These are phyloP conservation scores for Falcaria lacertinaria DNA, from an alignment of 2,888 invertebrate species.

Conservation along the genomic window DNA sequence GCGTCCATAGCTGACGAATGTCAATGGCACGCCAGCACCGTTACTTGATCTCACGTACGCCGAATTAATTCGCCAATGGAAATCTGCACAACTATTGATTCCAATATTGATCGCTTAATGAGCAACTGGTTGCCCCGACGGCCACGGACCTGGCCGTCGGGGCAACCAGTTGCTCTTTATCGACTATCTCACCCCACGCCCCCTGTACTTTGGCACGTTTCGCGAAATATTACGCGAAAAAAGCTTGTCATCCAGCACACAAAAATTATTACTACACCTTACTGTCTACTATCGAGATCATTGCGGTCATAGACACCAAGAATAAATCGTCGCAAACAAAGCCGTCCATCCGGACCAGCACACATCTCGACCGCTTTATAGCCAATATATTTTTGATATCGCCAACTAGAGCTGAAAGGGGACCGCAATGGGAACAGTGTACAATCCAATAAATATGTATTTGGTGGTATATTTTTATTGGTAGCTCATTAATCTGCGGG, in stretches of 20 bases:
- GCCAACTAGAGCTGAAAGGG: conserved; percentile 39
- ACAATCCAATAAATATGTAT: conserved; percentile 26
- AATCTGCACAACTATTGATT: conserved; percentile 66
- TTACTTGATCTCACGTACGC: conserved; percentile 74
- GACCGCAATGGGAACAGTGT: conserved; percentile 42
- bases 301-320: conserved; percentile 59
- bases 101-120: conserved; percentile 67
- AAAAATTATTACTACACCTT: conserved; percentile 44
- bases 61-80: conserved; percentile 75
- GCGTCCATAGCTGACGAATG: conserved; percentile 68
- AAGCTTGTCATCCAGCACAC: conserved; percentile 32
- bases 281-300: conserved; percentile 48
- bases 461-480: conserved; percentile 45
- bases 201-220: conserved; percentile 30
- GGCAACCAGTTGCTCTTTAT: conserved; percentile 59
- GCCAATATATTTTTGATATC: conserved; percentile 37
- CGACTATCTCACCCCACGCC: conserved; percentile 54
- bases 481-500: conserved; percentile 50
- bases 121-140: conserved; percentile 59
- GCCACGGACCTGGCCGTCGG: no score
- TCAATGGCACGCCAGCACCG: conserved; percentile 75
- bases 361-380: conserved; percentile 22
- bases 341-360: conserved; percentile 25
- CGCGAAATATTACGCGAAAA: conserved; percentile 31
- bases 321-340: conserved; percentile 34